phyloP scores from a whole-genome alignment of 1,140 invertebrate species.

The Sarcophaga bullata region DNA sequence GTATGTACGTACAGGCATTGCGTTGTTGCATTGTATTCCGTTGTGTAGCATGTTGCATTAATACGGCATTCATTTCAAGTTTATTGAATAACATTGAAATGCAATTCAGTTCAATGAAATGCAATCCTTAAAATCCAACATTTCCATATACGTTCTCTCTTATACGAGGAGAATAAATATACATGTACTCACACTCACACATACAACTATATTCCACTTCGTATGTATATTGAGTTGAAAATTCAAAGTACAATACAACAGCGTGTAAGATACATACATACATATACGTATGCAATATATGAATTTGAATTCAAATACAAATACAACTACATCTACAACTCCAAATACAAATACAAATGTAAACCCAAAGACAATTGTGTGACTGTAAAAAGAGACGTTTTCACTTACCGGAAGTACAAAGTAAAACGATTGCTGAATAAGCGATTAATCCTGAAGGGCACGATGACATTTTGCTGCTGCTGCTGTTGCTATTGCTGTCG shows the following conservation, averaged over 20 bases:
- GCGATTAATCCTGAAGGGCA: constrained; percentile 59
- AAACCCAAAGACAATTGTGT: not conserved
- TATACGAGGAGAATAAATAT: not conserved
- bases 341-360: not conserved
- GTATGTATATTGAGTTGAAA: not conserved
- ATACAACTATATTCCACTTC: not conserved
- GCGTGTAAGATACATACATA: too few relatives aligned
- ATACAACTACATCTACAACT: not conserved
- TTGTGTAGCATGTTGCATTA: constrained; percentile 7
- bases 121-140: constrained; percentile 12
- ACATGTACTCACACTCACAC: not conserved
- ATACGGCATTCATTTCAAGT: constrained; percentile 20
- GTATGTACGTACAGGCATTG: too few relatives aligned
- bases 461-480: constrained; percentile 43
- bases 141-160: not conserved
- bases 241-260: not conserved
- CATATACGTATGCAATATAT: not conserved
- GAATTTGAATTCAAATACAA: too few relatives aligned
- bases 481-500: not conserved
- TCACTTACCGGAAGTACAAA: constrained; percentile 66
- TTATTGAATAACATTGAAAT: constrained; percentile 41
- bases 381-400: constrained; percentile 48
- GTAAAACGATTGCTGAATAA: constrained; percentile 66
- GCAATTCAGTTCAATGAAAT: constrained; percentile 35
- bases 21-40: too few relatives aligned